Conservation (phyloP, 92 coral and sea anemone genomes). For the Epizoanthus ramosus region DNA sequence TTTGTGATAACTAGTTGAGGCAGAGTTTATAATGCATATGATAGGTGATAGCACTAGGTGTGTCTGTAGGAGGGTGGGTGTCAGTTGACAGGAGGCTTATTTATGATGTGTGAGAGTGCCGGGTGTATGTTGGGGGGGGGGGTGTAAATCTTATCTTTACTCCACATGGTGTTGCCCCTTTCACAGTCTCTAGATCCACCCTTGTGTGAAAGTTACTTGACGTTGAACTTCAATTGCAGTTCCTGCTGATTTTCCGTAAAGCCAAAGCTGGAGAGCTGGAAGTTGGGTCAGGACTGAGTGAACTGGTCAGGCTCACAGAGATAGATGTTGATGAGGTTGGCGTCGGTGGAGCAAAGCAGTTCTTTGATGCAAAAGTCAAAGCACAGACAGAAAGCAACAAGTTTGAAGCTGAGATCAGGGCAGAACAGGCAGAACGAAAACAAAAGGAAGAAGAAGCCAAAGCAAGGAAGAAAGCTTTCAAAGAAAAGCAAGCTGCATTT, state of each 20-base stretch:
- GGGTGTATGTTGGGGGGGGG: too few species aligned
- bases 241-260: slow-evolving; percentile 94
- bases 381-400: slow-evolving; percentile 68
- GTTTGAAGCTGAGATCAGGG: slow-evolving; percentile 94
- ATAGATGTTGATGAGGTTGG: slow-evolving; percentile 93
- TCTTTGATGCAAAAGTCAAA: slow-evolving; percentile 93
- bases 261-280: slow-evolving; percentile 94
- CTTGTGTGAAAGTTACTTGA: background rate
- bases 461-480: slow-evolving; percentile 81
- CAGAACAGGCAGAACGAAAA: slow-evolving; percentile 92
- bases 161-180: too few species aligned
- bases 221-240: slow-evolving; percentile 51
- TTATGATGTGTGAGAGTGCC: too few species aligned
- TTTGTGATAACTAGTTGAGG: background rate
- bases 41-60: too few species aligned
- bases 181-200: too few species aligned
- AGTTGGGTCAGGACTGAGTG: slow-evolving; percentile 83
- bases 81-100: too few species aligned
- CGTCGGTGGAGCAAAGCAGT: slow-evolving; percentile 90
- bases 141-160: too few species aligned
- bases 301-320: slow-evolving; percentile 87
- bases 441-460: slow-evolving; percentile 82
- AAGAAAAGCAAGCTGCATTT: slow-evolving; percentile 90
- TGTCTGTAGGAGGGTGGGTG: too few species aligned
- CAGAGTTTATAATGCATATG: too few species aligned